phyloP scores from a whole-genome alignment of 2,797 vertebrate species.

The Microctenopoma stevenorrisi region DNA sequence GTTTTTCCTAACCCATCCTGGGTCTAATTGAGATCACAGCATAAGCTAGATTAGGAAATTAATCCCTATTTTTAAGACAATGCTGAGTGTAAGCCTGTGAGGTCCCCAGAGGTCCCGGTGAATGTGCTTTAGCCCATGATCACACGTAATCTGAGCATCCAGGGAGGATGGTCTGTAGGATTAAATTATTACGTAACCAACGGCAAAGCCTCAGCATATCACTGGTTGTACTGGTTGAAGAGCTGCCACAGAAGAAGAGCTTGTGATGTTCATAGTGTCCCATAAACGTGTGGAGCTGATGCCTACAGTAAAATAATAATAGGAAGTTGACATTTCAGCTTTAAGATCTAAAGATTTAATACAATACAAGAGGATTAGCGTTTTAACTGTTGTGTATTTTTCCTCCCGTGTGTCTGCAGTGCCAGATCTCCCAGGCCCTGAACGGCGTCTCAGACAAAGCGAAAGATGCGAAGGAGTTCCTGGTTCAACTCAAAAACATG shows the following conservation, averaged over 20 bases:
- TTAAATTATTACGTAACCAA: slow-evolving; percentile 45
- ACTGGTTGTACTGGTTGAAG: slow-evolving; percentile 13
- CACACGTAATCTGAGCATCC: slow-evolving; percentile 50
- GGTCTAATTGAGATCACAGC: slow-evolving; percentile 23
- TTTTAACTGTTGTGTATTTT: not conserved
- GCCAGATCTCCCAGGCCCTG: slow-evolving; percentile 95
- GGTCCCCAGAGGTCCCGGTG: not conserved
- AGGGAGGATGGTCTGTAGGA: slow-evolving; percentile 7
- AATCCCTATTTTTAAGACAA: slow-evolving; percentile 35
- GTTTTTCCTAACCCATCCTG: not conserved
- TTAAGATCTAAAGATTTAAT: no score
- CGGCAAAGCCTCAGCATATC: not conserved
- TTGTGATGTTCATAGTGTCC: not conserved
- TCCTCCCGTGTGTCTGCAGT: slow-evolving; percentile 78
- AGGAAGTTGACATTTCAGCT: no score
- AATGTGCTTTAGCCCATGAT: slow-evolving; percentile 25
- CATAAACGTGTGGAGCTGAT: no score
- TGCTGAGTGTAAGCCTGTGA: not conserved
- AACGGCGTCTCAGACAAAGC: slow-evolving; percentile 97
- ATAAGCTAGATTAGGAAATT: slow-evolving; percentile 27
- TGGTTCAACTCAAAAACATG: slow-evolving; percentile 96
- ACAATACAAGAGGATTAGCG: no score
- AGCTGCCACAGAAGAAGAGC: not conserved
- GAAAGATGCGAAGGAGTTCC: slow-evolving; percentile 98
- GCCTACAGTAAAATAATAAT: no score